A percentile compares a stretch with the other conserved stretches of the same genome.
phyloP scores from a whole-genome alignment of 2,888 invertebrate species.

The Xestia rhomboidea region DNA sequence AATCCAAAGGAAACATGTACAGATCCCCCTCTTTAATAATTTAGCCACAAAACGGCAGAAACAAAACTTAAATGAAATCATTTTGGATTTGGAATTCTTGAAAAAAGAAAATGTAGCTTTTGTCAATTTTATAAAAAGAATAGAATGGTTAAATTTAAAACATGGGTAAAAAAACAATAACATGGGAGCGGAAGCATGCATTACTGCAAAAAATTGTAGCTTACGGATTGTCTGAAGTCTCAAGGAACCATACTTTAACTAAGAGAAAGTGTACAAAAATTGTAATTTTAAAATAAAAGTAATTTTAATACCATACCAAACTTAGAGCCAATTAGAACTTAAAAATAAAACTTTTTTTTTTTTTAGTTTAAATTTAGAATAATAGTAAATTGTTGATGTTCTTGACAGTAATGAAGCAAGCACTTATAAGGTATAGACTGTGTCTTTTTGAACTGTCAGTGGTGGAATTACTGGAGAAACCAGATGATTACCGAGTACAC shows the following conservation, averaged over 20 bases:
- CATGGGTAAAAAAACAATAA: constrained; percentile 59
- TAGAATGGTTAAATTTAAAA: constrained; percentile 72
- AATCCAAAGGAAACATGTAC: background rate
- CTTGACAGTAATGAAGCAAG: constrained; percentile 49
- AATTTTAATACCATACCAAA: constrained; percentile 46
- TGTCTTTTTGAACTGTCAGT: background rate
- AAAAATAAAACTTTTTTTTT: background rate
- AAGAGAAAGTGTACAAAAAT: constrained; percentile 39
- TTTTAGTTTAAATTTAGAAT: constrained; percentile 13
- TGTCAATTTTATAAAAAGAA: constrained; percentile 58
- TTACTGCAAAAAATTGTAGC: constrained; percentile 63
- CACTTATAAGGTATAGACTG: background rate
- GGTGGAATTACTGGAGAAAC: background rate
- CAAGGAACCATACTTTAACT: constrained; percentile 67
- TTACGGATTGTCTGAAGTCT: constrained; percentile 72
- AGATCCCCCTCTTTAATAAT: background rate
- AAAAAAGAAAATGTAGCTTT: background rate
- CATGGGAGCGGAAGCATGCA: constrained; percentile 68
- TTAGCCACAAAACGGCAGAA: background rate
- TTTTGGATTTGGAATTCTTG: background rate
- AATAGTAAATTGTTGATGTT: constrained; percentile 5
- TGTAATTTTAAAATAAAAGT: constrained; percentile 6
- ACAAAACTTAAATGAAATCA: background rate
- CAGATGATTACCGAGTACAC: background rate
- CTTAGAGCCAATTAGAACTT: constrained; percentile 13